Evolutionary conservation across 2,113 vertebrate species (phyloP).

Genomic region (Myrmophylax atrothorax): DNA sequence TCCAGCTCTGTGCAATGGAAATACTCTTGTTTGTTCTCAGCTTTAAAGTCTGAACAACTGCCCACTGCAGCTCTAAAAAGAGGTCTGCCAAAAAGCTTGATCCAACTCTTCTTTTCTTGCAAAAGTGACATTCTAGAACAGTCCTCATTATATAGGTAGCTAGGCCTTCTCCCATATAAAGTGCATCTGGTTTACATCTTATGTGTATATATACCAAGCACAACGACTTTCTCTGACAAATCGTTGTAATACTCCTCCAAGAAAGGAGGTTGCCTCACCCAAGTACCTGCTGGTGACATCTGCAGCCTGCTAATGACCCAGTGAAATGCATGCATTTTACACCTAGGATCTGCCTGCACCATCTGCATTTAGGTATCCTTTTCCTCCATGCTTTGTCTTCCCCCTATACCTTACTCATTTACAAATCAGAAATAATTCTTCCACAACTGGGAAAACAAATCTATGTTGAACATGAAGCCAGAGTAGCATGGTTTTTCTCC

Average conservation of each 20-base stretch:
- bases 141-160: not conserved
- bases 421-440: not conserved
- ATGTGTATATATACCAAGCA: not conserved
- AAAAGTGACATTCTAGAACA: slow-evolving; percentile 26
- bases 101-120: slow-evolving; percentile 30
- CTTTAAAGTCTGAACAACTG: slow-evolving; percentile 20
- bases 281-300: slow-evolving; percentile 12
- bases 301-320: not conserved
- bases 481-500: not conserved
- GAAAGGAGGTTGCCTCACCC: not conserved
- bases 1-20: slow-evolving; percentile 34
- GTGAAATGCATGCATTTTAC: not conserved
- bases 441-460: not conserved
- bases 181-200: slow-evolving; percentile 70
- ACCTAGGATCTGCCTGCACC: not conserved
- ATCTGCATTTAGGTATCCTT: not conserved
- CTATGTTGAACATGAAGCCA: not conserved
- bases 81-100: slow-evolving; percentile 16
- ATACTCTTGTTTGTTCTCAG: slow-evolving; percentile 39
- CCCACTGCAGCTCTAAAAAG: not conserved
- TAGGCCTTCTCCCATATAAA: slow-evolving; percentile 67
- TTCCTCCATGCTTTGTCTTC: not conserved
- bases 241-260: not conserved
- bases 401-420: not conserved
- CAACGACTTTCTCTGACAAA: slow-evolving; percentile 10